A percentile compares a stretch with the other conserved stretches of the same genome.
Evolutionary conservation across 2,888 invertebrate species (phyloP).

Genomic region (Cyclophora albipunctata): DNA sequence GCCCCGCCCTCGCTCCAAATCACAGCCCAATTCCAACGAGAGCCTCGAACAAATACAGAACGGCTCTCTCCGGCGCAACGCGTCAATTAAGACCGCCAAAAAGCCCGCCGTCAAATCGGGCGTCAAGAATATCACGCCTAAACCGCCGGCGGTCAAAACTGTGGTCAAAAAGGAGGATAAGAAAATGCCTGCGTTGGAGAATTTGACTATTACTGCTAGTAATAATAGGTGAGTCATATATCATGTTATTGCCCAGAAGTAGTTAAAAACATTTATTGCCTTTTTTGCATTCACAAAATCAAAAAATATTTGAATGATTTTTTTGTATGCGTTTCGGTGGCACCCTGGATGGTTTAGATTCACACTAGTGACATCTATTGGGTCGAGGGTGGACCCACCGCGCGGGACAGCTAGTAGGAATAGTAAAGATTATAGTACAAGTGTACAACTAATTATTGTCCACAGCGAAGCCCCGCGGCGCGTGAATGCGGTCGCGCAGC

Average conservation of each 20-base stretch:
- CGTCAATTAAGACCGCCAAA: constrained; percentile 43
- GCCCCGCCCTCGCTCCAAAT: constrained; percentile 54
- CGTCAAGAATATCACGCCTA: neutral
- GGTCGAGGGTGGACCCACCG: too few relatives aligned
- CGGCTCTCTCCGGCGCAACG: constrained; percentile 43
- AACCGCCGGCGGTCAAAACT: constrained; percentile 13
- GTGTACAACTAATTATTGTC: too few relatives aligned
- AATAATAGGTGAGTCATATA: constrained; percentile 44
- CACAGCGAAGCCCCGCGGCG: constrained; percentile 47
- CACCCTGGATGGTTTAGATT: too few relatives aligned
- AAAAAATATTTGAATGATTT: too few relatives aligned
- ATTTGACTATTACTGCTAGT: constrained; percentile 52
- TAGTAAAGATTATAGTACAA: too few relatives aligned
- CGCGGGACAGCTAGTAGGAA: too few relatives aligned
- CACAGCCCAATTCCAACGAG: constrained; percentile 55
- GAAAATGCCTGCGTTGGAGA: constrained; percentile 52
- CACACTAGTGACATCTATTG: too few relatives aligned
- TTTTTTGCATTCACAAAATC: too few relatives aligned
- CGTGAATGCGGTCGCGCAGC: constrained; percentile 52
- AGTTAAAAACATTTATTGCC: too few relatives aligned
- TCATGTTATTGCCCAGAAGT: too few relatives aligned
- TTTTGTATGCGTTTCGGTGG: too few relatives aligned
- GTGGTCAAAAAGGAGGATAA: constrained; percentile 25
- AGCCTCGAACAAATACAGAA: constrained; percentile 32
- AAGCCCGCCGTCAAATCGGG: constrained; percentile 25